These are phyloP conservation scores for Syncerus caffer DNA, from an alignment of 2,797 vertebrate genomes.

Conservation along the genomic window DNA sequence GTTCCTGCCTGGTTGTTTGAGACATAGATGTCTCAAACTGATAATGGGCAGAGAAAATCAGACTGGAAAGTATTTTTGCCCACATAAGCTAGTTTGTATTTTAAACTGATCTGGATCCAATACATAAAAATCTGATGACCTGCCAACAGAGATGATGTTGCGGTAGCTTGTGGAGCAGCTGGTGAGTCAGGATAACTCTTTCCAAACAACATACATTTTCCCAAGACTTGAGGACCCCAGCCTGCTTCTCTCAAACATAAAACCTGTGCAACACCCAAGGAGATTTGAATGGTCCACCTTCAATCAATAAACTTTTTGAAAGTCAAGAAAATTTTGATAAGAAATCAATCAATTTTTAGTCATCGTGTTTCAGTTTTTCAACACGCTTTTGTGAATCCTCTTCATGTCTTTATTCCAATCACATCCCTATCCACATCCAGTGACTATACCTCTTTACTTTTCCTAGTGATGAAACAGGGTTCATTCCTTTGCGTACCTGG, in stretches of 20 bases:
- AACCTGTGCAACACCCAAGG: too few species aligned
- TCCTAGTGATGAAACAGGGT: neutral
- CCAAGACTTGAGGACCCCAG: neutral
- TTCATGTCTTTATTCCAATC: neutral
- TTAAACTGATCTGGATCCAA: neutral
- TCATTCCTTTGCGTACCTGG: neutral
- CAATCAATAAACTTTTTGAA: neutral
- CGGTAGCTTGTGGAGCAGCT: accelerated
- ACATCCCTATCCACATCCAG: too few species aligned
- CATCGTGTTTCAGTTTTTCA: neutral
- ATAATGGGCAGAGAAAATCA: neutral
- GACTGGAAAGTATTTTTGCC: neutral
- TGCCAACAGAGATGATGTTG: neutral
- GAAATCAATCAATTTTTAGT: neutral
- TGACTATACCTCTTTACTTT: neutral
- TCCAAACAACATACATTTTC: accelerated
- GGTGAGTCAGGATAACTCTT: accelerated
- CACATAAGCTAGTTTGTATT: neutral
- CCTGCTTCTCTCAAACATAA: neutral
- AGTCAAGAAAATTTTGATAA: neutral
- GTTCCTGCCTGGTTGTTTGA: neutral
- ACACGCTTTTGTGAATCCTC: neutral
- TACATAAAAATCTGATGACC: neutral
- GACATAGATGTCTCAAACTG: neutral
- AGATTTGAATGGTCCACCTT: neutral